phyloP scores from a whole-genome alignment of 2,797 vertebrate species.

The Pygocentrus nattereri region DNA sequence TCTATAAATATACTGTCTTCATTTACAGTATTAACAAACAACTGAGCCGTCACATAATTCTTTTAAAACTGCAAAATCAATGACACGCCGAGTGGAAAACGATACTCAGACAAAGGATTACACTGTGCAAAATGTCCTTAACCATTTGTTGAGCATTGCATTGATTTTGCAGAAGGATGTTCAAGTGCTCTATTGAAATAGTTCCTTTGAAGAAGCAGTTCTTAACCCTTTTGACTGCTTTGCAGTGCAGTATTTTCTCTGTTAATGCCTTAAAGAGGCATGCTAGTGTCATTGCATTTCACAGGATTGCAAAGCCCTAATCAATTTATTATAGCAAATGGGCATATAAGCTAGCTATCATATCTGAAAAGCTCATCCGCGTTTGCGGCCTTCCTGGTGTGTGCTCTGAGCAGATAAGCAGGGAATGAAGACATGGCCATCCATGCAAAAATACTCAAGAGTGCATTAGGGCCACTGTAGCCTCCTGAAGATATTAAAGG shows the following conservation, averaged over 20 bases:
- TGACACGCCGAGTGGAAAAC: constrained; percentile 9
- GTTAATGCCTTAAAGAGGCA: constrained; percentile 18
- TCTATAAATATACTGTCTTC: constrained; percentile 39
- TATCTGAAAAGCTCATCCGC: constrained; percentile 37
- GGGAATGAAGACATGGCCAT: constrained; percentile 43
- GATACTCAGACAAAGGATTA: background rate
- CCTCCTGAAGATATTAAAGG: constrained; percentile 42
- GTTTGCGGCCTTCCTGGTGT: constrained; percentile 35
- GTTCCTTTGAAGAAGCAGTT: constrained; percentile 9
- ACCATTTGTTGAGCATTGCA: constrained; percentile 10
- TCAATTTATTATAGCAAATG: constrained; percentile 49
- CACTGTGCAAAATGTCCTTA: background rate
- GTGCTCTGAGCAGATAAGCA: constrained; percentile 53
- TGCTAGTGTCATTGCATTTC: constrained; percentile 26
- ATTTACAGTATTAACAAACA: constrained; percentile 37
- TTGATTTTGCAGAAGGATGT: constrained; percentile 22
- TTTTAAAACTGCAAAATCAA: constrained; percentile 26
- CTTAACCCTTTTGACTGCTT: background rate
- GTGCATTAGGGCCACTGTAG: constrained; percentile 52
- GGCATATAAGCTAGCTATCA: constrained; percentile 34
- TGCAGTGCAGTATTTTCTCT: constrained; percentile 3
- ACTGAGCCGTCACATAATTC: constrained; percentile 25
- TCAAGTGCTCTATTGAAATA: constrained; percentile 7
- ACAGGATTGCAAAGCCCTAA: constrained; percentile 43
- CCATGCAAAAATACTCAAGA: constrained; percentile 55